phyloP scores from a whole-genome alignment of 2,113 vertebrate species.

The Pogona vitticeps region DNA sequence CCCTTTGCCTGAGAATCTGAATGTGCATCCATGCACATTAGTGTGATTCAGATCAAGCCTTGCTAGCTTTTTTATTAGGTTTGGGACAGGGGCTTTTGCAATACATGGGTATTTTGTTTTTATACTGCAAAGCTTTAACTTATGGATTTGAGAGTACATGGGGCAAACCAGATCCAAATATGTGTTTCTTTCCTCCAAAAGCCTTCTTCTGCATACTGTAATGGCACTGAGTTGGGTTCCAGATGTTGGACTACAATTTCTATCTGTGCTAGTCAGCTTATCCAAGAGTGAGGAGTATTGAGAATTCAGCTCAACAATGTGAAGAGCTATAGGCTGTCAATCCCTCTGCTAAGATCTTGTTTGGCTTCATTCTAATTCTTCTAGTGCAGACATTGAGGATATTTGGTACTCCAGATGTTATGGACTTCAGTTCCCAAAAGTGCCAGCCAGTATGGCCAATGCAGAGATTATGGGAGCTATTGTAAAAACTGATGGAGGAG shows the following conservation, averaged over 20 bases:
- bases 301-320: no score
- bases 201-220: background rate
- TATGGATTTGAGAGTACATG: background rate
- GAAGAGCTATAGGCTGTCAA: no score
- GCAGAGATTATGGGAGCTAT: no score
- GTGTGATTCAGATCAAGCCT: background rate
- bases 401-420: no score
- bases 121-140: background rate
- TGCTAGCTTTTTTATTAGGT: background rate
- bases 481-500: no score
- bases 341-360: no score
- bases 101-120: background rate
- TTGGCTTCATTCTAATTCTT: no score
- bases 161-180: background rate
- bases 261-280: no score
- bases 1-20: background rate
- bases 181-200: background rate
- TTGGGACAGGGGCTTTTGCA: background rate
- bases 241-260: background rate
- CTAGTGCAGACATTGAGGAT: no score
- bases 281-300: no score
- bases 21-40: background rate
- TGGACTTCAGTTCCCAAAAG: no score
- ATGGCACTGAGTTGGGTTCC: background rate
- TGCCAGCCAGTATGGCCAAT: no score